Base-by-base conservation (phyloP, 1,140 invertebrate species). In the Drosophila pseudoobscura region DNA sequence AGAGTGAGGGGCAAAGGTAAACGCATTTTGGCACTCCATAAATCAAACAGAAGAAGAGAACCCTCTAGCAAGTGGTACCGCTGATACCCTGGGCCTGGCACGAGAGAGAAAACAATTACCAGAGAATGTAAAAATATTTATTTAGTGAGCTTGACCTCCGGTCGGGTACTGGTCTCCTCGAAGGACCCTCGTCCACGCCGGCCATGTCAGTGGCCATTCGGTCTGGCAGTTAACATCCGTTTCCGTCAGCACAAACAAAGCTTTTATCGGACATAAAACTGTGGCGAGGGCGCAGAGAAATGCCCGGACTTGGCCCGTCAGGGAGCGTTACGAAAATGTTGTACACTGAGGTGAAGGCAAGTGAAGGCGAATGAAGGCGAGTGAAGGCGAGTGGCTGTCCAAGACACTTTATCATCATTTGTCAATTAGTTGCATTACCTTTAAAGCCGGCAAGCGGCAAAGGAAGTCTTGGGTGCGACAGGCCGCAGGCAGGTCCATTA, bases 371-470 rank as follows among this genome's bases (percentile, higher is more conserved):
- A 47, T 69, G 43, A 41, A 58, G 24, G 24, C 24, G 24, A 24
- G 52, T 53, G 54, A 46, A 77, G 49, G 61, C 44, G 39, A 47
- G 71, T 24, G 22, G 22, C 65, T 53, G 80, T 62, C 64, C 78
- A 29, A 61, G 83, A 88, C 75, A 87, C 83, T 87, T 82, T 88
- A 88, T 87, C 82, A 87, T 88, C 82, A 87, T 87, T 87, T 87
- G 82, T 88, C 82, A 87, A 87, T 87, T 87, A 87, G 83, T 87
- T 87, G 78, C 74, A 76, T 74, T 69, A 68, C 66, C 66, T 70
- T 70, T 45, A 43, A 17, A 53, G 63, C 41, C 20, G 24, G n/a
- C 63, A 68, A 31, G 8, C 31, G 8, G 26, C 26, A 43, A 13
- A 44, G 63, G 63, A 69, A 57, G 66, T 69, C 35, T 31, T 17